Conservation (phyloP, 2,113 vertebrate species). For the Mus spicilegus region DNA sequence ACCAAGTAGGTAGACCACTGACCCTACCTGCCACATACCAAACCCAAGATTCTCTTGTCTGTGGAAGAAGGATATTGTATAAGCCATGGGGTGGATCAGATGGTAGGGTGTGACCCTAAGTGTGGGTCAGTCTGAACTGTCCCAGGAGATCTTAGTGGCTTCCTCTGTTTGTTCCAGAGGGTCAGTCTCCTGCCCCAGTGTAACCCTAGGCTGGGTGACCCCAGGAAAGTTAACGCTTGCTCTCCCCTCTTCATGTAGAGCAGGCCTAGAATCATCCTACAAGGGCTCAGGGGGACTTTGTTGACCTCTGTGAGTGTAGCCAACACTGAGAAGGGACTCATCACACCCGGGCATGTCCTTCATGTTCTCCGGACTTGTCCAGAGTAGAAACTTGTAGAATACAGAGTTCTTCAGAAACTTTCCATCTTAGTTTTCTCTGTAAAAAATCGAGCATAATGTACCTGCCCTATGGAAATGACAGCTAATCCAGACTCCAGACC, state of each 20-base stretch:
- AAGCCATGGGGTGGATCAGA: neutral
- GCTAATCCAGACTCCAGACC: neutral
- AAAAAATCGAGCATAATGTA: conserved; percentile 36
- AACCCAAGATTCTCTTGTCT: neutral
- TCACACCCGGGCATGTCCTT: neutral
- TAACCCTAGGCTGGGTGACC: neutral
- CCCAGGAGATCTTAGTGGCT: neutral
- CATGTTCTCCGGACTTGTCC: neutral
- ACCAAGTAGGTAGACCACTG: neutral
- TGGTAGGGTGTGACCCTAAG: neutral
- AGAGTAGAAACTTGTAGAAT: neutral
- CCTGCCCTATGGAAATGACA: neutral
- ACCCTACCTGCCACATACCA: neutral
- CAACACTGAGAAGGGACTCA: neutral
- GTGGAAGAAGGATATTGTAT: neutral
- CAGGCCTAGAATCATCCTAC: neutral
- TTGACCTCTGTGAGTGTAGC: neutral
- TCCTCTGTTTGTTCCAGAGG: neutral
- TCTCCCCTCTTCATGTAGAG: neutral
- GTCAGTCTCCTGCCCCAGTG: neutral
- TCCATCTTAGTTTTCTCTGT: neutral
- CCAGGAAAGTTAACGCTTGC: neutral
- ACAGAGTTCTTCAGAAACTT: conserved; percentile 19
- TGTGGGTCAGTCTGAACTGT: neutral
- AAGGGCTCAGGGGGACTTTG: neutral